Conservation (phyloP, 2,797 vertebrate species). For the Phrynocephalus forsythii region DNA sequence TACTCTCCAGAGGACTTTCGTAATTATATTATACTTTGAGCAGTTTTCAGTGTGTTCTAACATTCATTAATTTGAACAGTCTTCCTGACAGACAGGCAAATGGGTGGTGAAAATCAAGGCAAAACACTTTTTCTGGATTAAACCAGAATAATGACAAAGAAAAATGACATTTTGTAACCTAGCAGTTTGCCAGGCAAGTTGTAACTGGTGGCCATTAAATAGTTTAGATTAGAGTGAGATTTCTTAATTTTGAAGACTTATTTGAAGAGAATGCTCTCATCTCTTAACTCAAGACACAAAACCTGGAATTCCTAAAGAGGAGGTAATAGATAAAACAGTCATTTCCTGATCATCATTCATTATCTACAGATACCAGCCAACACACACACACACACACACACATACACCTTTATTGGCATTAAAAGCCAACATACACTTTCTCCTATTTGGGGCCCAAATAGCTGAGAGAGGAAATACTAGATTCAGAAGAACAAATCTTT, state of each 20-base stretch:
- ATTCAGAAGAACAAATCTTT: not conserved
- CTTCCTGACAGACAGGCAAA: not conserved
- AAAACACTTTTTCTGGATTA: not conserved
- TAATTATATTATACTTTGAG: slow-evolving; percentile 4
- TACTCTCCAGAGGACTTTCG: not conserved
- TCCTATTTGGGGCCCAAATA: not conserved
- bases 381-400: no score
- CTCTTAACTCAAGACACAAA: not conserved
- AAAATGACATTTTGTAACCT: not conserved
- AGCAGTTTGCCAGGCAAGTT: not conserved
- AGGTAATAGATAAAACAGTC: not conserved
- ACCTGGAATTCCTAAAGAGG: not conserved
- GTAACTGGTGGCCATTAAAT: not conserved
- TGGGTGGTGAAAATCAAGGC: not conserved
- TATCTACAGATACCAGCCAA: not conserved
- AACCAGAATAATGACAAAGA: not conserved
- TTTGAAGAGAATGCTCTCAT: not conserved
- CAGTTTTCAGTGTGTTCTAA: not conserved
- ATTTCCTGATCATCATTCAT: not conserved
- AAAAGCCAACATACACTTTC: not conserved
- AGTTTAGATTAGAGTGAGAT: not conserved
- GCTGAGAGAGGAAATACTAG: not conserved
- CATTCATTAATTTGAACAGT: slow-evolving; percentile 1
- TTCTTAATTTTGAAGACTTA: not conserved
- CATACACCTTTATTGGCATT: no score